phyloP scores from a whole-genome alignment of 2,797 vertebrate genomes.

The Geotrypetes seraphini region DNA sequence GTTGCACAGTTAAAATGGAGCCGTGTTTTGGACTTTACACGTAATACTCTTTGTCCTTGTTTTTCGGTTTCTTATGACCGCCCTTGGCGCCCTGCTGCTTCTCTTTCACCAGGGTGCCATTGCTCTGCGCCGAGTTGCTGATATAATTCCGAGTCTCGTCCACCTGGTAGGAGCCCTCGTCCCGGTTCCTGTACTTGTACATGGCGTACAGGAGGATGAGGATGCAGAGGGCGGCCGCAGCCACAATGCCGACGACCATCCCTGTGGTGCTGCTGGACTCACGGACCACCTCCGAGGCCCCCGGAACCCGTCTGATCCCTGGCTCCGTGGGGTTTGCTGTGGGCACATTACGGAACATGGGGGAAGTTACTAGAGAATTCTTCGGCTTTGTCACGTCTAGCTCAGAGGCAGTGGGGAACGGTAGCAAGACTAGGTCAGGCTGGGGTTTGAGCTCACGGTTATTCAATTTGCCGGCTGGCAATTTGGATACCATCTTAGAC shows the following conservation, averaged over 20 bases:
- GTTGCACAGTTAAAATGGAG: too few species aligned
- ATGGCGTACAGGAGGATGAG: slow-evolving; percentile 99
- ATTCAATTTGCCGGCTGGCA: slow-evolving; percentile 94
- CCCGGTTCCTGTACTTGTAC: slow-evolving; percentile 99
- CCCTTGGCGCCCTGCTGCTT: slow-evolving; percentile 83
- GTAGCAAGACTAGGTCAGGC: slow-evolving; percentile 93
- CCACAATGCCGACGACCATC: slow-evolving; percentile 99
- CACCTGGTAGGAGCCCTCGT: slow-evolving; percentile 99
- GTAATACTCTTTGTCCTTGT: slow-evolving; percentile 98
- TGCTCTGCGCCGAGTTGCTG: slow-evolving; percentile 99
- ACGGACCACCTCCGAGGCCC: slow-evolving; percentile 97
- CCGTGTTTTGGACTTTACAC: too few species aligned
- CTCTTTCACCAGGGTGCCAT: slow-evolving; percentile 92
- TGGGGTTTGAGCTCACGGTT: slow-evolving; percentile 95
- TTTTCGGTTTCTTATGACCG: slow-evolving; percentile 92
- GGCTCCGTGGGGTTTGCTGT: slow-evolving; percentile 99
- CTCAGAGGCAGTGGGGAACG: slow-evolving; percentile 97
- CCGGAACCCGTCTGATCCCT: slow-evolving; percentile 95
- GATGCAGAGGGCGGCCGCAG: slow-evolving; percentile 98
- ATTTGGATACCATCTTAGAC: slow-evolving; percentile 87
- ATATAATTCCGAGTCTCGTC: slow-evolving; percentile 99
- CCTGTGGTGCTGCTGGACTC: slow-evolving; percentile 99
- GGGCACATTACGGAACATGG: slow-evolving; percentile 99
- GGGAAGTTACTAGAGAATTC: slow-evolving; percentile 98
- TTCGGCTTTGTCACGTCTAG: slow-evolving; percentile 97